Evolutionary conservation across 2,888 invertebrate species (phyloP).

Genomic region (Bombylius discolor): DNA sequence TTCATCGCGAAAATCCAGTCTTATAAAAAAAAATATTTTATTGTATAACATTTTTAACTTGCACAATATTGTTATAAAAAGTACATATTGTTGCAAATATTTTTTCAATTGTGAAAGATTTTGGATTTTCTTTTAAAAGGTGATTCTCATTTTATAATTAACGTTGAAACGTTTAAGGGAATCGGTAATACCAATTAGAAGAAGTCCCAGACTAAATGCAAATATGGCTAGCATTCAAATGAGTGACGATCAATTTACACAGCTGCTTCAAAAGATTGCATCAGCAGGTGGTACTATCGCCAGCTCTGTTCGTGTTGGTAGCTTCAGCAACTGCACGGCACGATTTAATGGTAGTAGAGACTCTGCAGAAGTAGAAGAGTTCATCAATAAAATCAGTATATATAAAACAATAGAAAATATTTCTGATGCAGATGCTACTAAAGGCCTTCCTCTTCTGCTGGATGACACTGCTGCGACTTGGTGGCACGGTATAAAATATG

Average conservation of each 20-base stretch:
- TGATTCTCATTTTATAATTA: no score
- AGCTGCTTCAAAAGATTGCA: slow-evolving; percentile 26
- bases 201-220: neutral
- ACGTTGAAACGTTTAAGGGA: no score
- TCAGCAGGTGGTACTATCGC: slow-evolving; percentile 17
- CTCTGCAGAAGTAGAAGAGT: slow-evolving; percentile 4
- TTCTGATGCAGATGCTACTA: neutral
- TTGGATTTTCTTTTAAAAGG: no score
- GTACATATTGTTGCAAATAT: no score
- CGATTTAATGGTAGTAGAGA: slow-evolving; percentile 4
- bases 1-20: no score
- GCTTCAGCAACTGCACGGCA: slow-evolving; percentile 3
- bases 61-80: no score
- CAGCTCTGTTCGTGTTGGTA: slow-evolving; percentile 11
- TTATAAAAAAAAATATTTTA: no score
- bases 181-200: neutral
- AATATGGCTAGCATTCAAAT: slow-evolving; percentile 23
- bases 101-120: no score
- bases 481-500: slow-evolving; percentile 11
- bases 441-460: neutral
- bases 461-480: slow-evolving; percentile 3
- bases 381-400: slow-evolving; percentile 1
- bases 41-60: no score
- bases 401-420: neutral
- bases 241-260: slow-evolving; percentile 27